Conservation (phyloP, 2,888 invertebrate species). For the Tetranychus piercei region DNA sequence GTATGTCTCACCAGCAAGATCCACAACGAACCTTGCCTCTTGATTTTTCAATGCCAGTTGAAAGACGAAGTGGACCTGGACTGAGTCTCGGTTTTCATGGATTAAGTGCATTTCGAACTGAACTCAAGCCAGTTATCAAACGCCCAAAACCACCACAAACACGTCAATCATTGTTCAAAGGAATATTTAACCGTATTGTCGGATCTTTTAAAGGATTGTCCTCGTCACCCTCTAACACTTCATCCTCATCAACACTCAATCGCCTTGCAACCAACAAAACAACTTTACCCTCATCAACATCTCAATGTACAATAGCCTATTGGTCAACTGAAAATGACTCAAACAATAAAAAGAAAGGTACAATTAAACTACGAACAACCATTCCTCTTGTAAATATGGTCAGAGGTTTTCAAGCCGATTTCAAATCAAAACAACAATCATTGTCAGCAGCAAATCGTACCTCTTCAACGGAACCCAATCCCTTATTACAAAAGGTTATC, state of each 20-base stretch:
- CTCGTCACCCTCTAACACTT: neutral
- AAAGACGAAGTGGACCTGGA: constrained; percentile 4
- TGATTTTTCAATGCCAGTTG: neutral
- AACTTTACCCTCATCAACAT: neutral
- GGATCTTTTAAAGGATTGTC: neutral
- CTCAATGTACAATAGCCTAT: constrained; percentile 17
- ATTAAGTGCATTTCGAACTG: neutral
- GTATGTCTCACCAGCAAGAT: constrained; percentile 11
- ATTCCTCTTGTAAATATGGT: constrained; percentile 9
- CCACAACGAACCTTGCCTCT: neutral
- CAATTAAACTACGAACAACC: neutral
- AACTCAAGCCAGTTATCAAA: neutral
- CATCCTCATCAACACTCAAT: neutral
- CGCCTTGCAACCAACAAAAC: neutral
- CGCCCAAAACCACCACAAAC: constrained; percentile 5
- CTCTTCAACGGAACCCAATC: neutral
- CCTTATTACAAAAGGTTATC: constrained; percentile 10
- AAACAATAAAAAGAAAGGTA: neutral
- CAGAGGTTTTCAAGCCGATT: neutral
- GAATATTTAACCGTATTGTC: constrained; percentile 6
- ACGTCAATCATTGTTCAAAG: constrained; percentile 6
- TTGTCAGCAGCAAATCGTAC: neutral
- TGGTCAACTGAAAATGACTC: constrained; percentile 17
- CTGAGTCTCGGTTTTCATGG: neutral
- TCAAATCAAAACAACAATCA: neutral